These are phyloP conservation scores for Xenopus laevis DNA, from an alignment of 2,113 vertebrate species.

Conservation along the genomic window DNA sequence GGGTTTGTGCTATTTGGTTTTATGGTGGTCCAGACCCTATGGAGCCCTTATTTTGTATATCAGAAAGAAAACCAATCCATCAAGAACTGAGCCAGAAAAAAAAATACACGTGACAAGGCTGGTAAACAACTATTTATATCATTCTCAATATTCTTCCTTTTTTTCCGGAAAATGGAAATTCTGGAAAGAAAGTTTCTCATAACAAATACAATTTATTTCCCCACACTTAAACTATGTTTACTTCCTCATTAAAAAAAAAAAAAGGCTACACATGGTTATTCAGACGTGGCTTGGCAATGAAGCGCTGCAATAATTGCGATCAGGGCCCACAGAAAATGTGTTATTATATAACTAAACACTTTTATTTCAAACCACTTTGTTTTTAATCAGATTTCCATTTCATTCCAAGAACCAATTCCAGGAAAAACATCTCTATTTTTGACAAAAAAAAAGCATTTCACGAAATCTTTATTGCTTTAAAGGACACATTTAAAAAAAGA, in stretches of 20 bases:
- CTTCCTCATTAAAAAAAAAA: constrained; percentile 1
- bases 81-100: background rate
- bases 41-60: constrained; percentile 4
- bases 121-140: too few relatives aligned
- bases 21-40: constrained; percentile 15
- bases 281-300: constrained; percentile 23
- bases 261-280: background rate
- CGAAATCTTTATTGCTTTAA: background rate
- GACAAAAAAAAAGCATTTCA: constrained; percentile 45
- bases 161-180: too few relatives aligned
- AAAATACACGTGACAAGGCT: background rate
- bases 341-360: constrained; percentile 49
- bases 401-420: constrained; percentile 52
- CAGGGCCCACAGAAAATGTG: constrained; percentile 29
- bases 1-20: background rate
- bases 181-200: too few relatives aligned
- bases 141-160: too few relatives aligned
- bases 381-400: constrained; percentile 50
- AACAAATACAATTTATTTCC: background rate
- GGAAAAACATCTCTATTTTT: constrained; percentile 47
- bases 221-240: background rate
- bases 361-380: constrained; percentile 52
- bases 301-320: background rate
- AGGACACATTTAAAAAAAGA: background rate
- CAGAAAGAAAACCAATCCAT: background rate